Percentiles rank a stretch among this genome's conserved stretches.
phyloP scores from a whole-genome alignment of 2,113 vertebrate species.

The Thymallus thymallus region DNA sequence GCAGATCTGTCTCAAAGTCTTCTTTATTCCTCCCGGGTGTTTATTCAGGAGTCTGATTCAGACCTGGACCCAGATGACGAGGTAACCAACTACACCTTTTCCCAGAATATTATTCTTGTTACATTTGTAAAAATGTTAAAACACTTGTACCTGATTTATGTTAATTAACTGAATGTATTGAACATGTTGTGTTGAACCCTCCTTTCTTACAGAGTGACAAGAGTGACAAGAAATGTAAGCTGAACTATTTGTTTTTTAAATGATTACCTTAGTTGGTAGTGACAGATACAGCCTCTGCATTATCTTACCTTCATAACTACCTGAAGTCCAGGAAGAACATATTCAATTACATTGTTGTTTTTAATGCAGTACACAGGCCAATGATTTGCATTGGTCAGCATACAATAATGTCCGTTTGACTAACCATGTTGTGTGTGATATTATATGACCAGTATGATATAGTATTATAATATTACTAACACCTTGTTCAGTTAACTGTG shows the following conservation, averaged over 20 bases:
- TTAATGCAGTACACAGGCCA: slow-evolving; percentile 3
- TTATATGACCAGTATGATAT: not conserved
- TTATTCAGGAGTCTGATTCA: slow-evolving; percentile 91
- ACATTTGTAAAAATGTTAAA: too few species aligned
- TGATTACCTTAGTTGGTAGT: not conserved
- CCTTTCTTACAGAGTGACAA: slow-evolving; percentile 85
- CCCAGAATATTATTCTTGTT: too few species aligned
- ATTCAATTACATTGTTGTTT: slow-evolving; percentile 1
- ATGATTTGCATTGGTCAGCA: slow-evolving; percentile 16
- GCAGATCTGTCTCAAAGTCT: not conserved
- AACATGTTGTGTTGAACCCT: slow-evolving; percentile 26
- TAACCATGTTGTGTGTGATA: slow-evolving; percentile 36
- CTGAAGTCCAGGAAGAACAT: not conserved
- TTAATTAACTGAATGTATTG: too few species aligned
- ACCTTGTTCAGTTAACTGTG: slow-evolving; percentile 34
- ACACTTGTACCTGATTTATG: too few species aligned
- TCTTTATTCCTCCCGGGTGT: slow-evolving; percentile 51
- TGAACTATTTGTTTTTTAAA: slow-evolving; percentile 5
- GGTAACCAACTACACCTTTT: slow-evolving; percentile 71
- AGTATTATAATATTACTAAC: slow-evolving; percentile 43
- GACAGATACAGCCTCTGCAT: not conserved
- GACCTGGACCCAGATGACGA: slow-evolving; percentile 95
- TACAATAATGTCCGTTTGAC: slow-evolving; percentile 9
- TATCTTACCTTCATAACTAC: not conserved
- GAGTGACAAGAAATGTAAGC: slow-evolving; percentile 98